Conservation (phyloP, 2,888 invertebrate species). For the Acleris emargana region DNA sequence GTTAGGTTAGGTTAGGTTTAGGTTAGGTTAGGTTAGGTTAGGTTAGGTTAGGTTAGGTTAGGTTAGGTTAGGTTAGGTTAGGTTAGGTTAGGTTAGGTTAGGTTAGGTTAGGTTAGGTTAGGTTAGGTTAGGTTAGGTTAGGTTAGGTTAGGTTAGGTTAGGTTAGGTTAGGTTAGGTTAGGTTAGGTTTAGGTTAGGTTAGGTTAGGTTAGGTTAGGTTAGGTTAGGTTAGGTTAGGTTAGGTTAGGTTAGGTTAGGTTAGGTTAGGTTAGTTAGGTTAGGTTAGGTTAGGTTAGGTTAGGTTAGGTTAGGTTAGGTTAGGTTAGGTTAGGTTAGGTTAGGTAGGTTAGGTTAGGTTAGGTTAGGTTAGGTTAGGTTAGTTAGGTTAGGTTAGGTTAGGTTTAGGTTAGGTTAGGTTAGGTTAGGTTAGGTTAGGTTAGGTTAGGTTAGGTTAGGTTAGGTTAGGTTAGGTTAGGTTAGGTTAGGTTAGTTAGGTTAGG, state of each 20-base stretch:
- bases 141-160: conserved; percentile 2
- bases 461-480: conserved; percentile 2
- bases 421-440: conserved; percentile 2
- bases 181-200: too few relatives aligned
- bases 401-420: conserved; percentile 2
- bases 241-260: conserved; percentile 2
- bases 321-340: too few relatives aligned
- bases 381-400: conserved; percentile 2
- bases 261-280: conserved; percentile 2
- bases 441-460: conserved; percentile 2
- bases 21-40: conserved; percentile 2
- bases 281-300: background rate
- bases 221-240: conserved; percentile 2
- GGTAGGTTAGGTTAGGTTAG: too few relatives aligned
- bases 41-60: conserved; percentile 2
- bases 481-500: conserved; percentile 2
- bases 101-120: conserved; percentile 2
- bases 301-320: background rate
- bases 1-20: too few relatives aligned
- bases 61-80: conserved; percentile 2
- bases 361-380: conserved; percentile 2
- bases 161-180: conserved; percentile 2
- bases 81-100: conserved; percentile 2
- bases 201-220: conserved; percentile 2
- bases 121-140: conserved; percentile 2